These are phyloP conservation scores for Glossophaga mutica DNA, from an alignment of 2,797 vertebrate species.

Conservation along the genomic window DNA sequence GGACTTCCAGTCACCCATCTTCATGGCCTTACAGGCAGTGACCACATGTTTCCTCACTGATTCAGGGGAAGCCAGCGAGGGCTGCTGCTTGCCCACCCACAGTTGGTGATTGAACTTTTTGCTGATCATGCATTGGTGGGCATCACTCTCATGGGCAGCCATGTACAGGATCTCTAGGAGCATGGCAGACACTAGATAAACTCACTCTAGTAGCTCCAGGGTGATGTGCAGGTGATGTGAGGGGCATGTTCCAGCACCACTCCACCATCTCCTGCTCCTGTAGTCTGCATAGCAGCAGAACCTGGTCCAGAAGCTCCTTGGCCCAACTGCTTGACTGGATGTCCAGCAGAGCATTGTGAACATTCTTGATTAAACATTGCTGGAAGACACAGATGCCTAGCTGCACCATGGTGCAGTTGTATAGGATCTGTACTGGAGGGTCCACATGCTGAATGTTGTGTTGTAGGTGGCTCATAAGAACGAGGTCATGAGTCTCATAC, in stretches of 20 bases:
- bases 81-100: conserved; percentile 91
- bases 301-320: conserved; percentile 93
- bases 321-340: conserved; percentile 93
- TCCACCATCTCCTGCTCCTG: conserved; percentile 96
- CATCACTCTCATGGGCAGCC: conserved; percentile 92
- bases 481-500: conserved; percentile 93
- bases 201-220: conserved; percentile 92
- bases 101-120: conserved; percentile 97
- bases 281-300: conserved; percentile 92
- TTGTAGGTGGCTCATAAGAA: conserved; percentile 96
- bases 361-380: conserved; percentile 93
- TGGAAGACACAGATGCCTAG: conserved; percentile 94
- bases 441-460: conserved; percentile 95
- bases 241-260: conserved; percentile 91
- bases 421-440: conserved; percentile 93
- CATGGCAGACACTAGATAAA: conserved; percentile 94
- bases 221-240: conserved; percentile 97
- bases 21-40: conserved; percentile 95
- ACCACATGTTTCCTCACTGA: conserved; percentile 95
- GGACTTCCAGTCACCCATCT: conserved; percentile 95
- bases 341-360: conserved; percentile 92
- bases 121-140: conserved; percentile 93
- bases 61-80: conserved; percentile 90
- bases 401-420: conserved; percentile 95
- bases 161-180: conserved; percentile 95